phyloP scores from a whole-genome alignment of 2,888 invertebrate genomes.

The Chesias legatella region DNA sequence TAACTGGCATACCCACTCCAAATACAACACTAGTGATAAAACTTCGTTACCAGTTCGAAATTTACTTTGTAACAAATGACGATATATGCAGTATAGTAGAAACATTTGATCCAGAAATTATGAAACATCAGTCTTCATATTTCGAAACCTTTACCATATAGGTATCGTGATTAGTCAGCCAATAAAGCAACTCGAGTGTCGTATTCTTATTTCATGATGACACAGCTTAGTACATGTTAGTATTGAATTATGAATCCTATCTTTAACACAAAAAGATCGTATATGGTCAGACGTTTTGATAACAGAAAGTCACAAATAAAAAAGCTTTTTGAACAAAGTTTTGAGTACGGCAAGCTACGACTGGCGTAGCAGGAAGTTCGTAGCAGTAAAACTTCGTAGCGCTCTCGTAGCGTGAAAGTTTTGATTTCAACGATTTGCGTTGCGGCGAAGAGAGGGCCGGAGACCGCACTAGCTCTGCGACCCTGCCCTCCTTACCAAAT shows the following conservation, averaged over 20 bases:
- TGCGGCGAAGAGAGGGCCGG: constrained; percentile 74
- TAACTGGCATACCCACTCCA: constrained; percentile 18
- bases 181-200: constrained; percentile 23
- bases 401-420: constrained; percentile 80
- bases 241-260: constrained; percentile 43
- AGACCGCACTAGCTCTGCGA: constrained; percentile 69
- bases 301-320: constrained; percentile 78
- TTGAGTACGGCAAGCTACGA: constrained; percentile 74
- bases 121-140: too few species aligned
- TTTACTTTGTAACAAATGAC: constrained; percentile 1
- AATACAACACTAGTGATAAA: constrained; percentile 1
- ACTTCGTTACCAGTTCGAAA: constrained; percentile 4
- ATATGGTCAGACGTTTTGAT: constrained; percentile 66
- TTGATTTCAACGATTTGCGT: constrained; percentile 81
- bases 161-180: neutral
- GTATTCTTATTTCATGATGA: constrained; percentile 34
- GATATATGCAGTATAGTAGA: neutral
- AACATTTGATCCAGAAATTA: too few species aligned
- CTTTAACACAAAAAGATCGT: constrained; percentile 45
- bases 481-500: constrained; percentile 53
- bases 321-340: constrained; percentile 78
- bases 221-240: constrained; percentile 15
- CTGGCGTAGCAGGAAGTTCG: constrained; percentile 79
- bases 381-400: constrained; percentile 81
- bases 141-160: too few species aligned